Percentiles rank a stretch among this genome's conserved stretches.
These are phyloP conservation scores for Yponomeuta sedellus DNA, from an alignment of 2,888 invertebrate genomes.

Conservation along the genomic window DNA sequence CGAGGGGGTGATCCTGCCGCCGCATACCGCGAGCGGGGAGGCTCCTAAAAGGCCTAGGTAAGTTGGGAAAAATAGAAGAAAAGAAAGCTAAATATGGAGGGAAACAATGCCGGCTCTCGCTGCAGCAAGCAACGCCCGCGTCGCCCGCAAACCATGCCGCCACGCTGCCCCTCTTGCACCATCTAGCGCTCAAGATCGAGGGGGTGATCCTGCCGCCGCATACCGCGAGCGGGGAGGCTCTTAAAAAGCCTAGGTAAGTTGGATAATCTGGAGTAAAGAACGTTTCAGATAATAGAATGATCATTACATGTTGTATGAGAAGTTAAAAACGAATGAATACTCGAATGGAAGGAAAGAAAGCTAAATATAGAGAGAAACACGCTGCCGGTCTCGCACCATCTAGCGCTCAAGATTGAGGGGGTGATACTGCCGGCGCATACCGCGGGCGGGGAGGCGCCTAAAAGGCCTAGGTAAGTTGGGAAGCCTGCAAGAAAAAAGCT, in stretches of 20 bases:
- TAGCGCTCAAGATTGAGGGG: background rate
- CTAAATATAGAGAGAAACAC: too few relatives aligned
- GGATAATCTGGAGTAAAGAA: too few relatives aligned
- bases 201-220: conserved; percentile 86
- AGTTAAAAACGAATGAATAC: too few relatives aligned
- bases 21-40: conserved; percentile 26
- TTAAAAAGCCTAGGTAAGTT: background rate
- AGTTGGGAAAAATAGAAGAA: background rate
- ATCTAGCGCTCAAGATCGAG: conserved; percentile 94
- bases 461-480: conserved; percentile 29
- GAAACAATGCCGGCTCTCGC: too few relatives aligned
- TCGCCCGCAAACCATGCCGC: too few relatives aligned
- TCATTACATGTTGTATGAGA: too few relatives aligned
- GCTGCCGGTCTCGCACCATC: background rate
- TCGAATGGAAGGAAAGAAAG: too few relatives aligned
- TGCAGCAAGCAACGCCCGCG: too few relatives aligned
- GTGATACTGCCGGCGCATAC: background rate
- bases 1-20: conserved; percentile 90
- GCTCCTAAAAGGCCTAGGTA: background rate
- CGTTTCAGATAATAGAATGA: too few relatives aligned
- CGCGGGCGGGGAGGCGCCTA: background rate
- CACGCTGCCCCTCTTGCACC: conserved; percentile 87
- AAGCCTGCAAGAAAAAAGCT: too few relatives aligned
- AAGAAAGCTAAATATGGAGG: too few relatives aligned
- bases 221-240: background rate